phyloP scores from a whole-genome alignment of 2,888 invertebrate genomes.

The Rhingia rostrata region DNA sequence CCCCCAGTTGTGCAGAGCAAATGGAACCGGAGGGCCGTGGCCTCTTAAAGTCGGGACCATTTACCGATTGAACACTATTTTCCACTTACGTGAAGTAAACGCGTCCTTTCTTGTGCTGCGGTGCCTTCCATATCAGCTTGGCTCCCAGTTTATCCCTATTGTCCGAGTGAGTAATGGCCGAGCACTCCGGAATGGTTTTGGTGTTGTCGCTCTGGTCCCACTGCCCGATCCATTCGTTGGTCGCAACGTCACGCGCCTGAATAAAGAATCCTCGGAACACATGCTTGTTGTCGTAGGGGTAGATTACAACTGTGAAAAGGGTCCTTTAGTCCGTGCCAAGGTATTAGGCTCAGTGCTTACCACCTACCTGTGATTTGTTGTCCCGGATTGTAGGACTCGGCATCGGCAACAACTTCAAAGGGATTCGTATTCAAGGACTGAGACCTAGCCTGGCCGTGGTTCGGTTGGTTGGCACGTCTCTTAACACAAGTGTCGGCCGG shows the following conservation, averaged over 20 bases:
- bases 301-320: conserved; percentile 78
- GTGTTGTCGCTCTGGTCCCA: conserved; percentile 90
- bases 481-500: conserved; percentile 92
- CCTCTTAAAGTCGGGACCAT: conserved; percentile 10
- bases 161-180: conserved; percentile 91
- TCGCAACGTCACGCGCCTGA: conserved; percentile 89
- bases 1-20: conserved; percentile 6
- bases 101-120: conserved; percentile 86
- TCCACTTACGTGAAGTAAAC: conserved; percentile 92
- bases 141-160: conserved; percentile 89
- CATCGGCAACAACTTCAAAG: conserved; percentile 87
- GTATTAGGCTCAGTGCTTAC: background rate
- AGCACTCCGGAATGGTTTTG: conserved; percentile 90
- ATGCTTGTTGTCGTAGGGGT: conserved; percentile 77
- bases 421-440: conserved; percentile 87
- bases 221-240: conserved; percentile 89
- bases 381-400: conserved; percentile 87
- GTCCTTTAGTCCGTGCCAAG: conserved; percentile 1
- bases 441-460: conserved; percentile 89
- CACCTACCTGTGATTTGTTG: conserved; percentile 87
- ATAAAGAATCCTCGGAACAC: conserved; percentile 93
- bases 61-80: conserved; percentile 42
- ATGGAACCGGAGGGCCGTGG: conserved; percentile 10
- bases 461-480: conserved; percentile 88
- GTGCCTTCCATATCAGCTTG: conserved; percentile 90